These are phyloP conservation scores for Trissolcus basalis DNA, from an alignment of 1,140 invertebrate genomes.

Conservation along the genomic window DNA sequence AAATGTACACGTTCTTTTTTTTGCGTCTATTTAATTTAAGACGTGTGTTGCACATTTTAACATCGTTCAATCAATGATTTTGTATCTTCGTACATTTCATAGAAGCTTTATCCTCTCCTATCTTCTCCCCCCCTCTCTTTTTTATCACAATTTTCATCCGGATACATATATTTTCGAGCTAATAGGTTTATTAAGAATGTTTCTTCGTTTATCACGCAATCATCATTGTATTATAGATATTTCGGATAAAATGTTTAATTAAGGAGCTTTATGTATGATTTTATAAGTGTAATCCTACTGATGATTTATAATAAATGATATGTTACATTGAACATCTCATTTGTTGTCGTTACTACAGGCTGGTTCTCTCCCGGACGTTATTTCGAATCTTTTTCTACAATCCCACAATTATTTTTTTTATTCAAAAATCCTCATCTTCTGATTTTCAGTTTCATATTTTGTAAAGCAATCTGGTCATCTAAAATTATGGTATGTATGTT, in stretches of 20 bases:
- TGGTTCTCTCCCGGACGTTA: too few relatives aligned
- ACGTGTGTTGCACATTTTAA: constrained; percentile 41
- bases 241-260: constrained; percentile 41
- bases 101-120: constrained; percentile 12
- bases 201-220: constrained; percentile 20
- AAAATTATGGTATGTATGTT: background rate
- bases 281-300: constrained; percentile 39
- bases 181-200: constrained; percentile 12
- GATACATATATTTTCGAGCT: constrained; percentile 15
- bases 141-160: constrained; percentile 6
- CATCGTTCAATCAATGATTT: constrained; percentile 35
- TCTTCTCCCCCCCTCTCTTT: background rate
- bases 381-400: too few relatives aligned
- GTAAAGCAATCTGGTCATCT: background rate
- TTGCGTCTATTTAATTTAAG: constrained; percentile 73
- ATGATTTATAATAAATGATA: constrained; percentile 50
- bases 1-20: constrained; percentile 68
- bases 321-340: constrained; percentile 27
- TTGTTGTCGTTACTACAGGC: background rate
- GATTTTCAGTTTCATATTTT: too few relatives aligned
- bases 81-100: constrained; percentile 30
- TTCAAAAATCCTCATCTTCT: too few relatives aligned
- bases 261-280: constrained; percentile 47
- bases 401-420: too few relatives aligned
- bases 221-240: constrained; percentile 41